Conservation (phyloP, 2,888 invertebrate genomes). For the Mayetiola destructor region DNA sequence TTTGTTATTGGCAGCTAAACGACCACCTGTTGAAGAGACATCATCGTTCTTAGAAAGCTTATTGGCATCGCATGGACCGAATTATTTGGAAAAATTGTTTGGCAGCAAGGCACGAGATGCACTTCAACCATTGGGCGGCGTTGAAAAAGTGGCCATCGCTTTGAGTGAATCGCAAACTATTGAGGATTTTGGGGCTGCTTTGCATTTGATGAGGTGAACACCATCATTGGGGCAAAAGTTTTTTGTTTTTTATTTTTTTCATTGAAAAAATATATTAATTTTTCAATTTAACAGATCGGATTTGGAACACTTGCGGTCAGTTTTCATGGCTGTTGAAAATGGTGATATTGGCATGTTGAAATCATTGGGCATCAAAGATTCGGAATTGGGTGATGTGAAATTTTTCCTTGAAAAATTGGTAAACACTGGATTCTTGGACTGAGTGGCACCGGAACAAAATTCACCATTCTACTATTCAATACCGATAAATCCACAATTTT, state of each 20-base stretch:
- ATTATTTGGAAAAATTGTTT: constrained; percentile 91
- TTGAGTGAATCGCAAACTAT: constrained; percentile 87
- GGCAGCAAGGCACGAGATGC: constrained; percentile 89
- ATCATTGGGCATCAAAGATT: constrained; percentile 87
- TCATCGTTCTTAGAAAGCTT: constrained; percentile 88
- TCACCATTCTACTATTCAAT: constrained; percentile 57
- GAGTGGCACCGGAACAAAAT: constrained; percentile 59
- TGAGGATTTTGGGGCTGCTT: constrained; percentile 59
- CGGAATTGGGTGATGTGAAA: constrained; percentile 86
- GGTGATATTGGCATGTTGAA: constrained; percentile 89
- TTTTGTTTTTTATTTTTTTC: not conserved
- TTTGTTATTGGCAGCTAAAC: constrained; percentile 54
- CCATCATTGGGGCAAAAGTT: not conserved
- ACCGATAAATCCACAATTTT: constrained; percentile 58
- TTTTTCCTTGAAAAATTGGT: constrained; percentile 92
- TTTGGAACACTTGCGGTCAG: constrained; percentile 80
- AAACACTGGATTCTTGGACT: constrained; percentile 90
- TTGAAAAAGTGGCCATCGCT: constrained; percentile 90
- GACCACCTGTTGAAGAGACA: constrained; percentile 93
- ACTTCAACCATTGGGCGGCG: constrained; percentile 79
- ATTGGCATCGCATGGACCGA: constrained; percentile 87
- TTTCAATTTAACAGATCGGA: constrained; percentile 51
- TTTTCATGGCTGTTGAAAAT: constrained; percentile 91
- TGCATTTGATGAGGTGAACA: constrained; percentile 34
- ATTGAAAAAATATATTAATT: not conserved